These are phyloP conservation scores for Drosophila ercepeae DNA, from an alignment of 1,140 invertebrate species.

Conservation along the genomic window DNA sequence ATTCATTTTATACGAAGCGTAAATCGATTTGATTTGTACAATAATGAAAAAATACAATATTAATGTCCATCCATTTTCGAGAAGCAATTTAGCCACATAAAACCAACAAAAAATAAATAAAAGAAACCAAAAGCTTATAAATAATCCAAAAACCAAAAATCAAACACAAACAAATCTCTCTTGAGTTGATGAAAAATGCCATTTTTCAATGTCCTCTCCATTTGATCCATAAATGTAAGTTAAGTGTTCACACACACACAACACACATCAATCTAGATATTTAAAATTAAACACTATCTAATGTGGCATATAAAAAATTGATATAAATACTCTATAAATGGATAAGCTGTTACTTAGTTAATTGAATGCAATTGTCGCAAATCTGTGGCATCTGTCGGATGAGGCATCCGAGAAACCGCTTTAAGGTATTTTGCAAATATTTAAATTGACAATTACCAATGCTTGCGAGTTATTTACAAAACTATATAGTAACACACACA, in stretches of 20 bases:
- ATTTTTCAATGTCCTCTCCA: conserved; percentile 75
- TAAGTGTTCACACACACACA: conserved; percentile 32
- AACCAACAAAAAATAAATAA: conserved; percentile 4
- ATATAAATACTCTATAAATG: conserved; percentile 46
- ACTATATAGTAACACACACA: conserved; percentile 31
- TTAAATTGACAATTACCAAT: conserved; percentile 49
- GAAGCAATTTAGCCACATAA: conserved; percentile 37
- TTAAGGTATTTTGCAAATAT: conserved; percentile 56
- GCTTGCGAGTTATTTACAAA: conserved; percentile 73
- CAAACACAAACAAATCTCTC: conserved; percentile 25
- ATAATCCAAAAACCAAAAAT: conserved; percentile 15
- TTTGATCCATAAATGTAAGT: conserved; percentile 55
- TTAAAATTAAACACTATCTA: conserved; percentile 12
- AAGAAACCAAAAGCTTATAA: background rate
- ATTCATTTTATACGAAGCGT: conserved; percentile 61
- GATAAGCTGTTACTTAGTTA: conserved; percentile 81
- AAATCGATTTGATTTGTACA: conserved; percentile 67
- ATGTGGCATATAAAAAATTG: conserved; percentile 20
- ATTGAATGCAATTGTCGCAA: conserved; percentile 69
- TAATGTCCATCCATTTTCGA: conserved; percentile 81
- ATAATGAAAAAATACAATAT: conserved; percentile 68
- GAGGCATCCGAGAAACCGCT: conserved; percentile 38
- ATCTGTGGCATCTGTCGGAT: conserved; percentile 32
- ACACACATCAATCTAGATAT: conserved; percentile 20
- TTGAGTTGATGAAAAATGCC: conserved; percentile 76